Evolutionary conservation across 2,888 invertebrate species (phyloP), one percentile per base, ranked within the genome.

Genomic region (Thymelicus sylvestris): DNA sequence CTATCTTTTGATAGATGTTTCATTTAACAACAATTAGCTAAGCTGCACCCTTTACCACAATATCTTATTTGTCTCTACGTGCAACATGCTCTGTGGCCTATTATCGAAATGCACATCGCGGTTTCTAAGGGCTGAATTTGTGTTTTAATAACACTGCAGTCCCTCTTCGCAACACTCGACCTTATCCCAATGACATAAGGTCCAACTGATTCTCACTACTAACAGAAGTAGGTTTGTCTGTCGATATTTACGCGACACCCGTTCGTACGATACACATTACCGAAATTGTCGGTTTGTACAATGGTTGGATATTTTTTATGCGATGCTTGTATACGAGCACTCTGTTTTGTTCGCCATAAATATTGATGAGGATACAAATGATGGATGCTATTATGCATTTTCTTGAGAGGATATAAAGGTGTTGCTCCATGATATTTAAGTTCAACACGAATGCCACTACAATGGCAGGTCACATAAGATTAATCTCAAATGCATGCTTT

Each of bases 81-180:
- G 6, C 12, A 50, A 66, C 47, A 63, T 87, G 83, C 85, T 79
- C 90, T 89, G 78, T 78, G 75, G 75, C 76, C 83, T 90, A 90
- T 91, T 91, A 91, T 91, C 90, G 89, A 89, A 91, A 89, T 91
- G 91, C 90, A 89, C 90, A 91, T 89, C 90, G 88, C 83, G 88
- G 90, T 89, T 89, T 83, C 87, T 89, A 90, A 91, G 91, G 91
- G 91, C 90, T 90, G 90, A 89, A 87, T 89, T 85, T 80, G 80
- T 73, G 77, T 72, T 75, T 68, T 75, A 78, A 79, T 75, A 62
- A 59, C 59, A 63, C 47, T 50, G 47, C 61, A 67, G 57, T 38
- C 13, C 24, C 10, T 24, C 6, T 12, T 2, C 19, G 55, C 24
- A 10, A 24, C 24, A 12, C 10, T 10, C 13, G 66, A 66, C 73